A percentile compares a stretch with the other conserved stretches of the same genome.
Evolutionary conservation across 2,888 invertebrate species (phyloP).

Genomic region (Eupithecia tripunctaria): DNA sequence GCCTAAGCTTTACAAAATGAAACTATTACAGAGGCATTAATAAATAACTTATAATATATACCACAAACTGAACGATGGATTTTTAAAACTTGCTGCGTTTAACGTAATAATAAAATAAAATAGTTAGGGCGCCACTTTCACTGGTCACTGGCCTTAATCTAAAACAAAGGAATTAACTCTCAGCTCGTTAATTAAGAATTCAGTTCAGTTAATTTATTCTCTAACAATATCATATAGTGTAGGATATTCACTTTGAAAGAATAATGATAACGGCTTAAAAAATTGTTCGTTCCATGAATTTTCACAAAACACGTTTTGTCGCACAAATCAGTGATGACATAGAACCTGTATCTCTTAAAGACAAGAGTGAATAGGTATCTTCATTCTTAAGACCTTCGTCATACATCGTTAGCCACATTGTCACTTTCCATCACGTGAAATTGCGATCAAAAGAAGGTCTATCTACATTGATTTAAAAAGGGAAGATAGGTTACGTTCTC

Average conservation of each 20-base stretch:
- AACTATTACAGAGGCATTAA: too few species aligned
- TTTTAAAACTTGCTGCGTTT: too few species aligned
- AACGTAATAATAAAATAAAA: too few species aligned
- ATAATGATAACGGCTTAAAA: background rate
- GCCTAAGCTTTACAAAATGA: too few species aligned
- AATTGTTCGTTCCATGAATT: background rate
- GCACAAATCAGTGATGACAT: background rate
- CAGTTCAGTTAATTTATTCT: background rate
- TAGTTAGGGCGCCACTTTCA: too few species aligned
- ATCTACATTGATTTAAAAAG: too few species aligned
- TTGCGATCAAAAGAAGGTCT: background rate
- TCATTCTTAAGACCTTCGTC: background rate
- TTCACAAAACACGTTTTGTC: background rate
- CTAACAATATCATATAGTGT: background rate
- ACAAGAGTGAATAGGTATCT: background rate
- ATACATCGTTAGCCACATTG: background rate
- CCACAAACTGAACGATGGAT: too few species aligned
- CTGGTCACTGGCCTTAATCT: too few species aligned
- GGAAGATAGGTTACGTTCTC: too few species aligned
- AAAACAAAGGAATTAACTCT: background rate
- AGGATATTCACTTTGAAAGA: too few species aligned
- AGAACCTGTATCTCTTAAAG: background rate
- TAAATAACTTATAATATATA: too few species aligned
- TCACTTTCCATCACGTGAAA: background rate
- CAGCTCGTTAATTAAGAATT: too few species aligned